Evolutionary conservation across 2,888 invertebrate species (phyloP).

Genomic region (Drosophila hawaiiensis): DNA sequence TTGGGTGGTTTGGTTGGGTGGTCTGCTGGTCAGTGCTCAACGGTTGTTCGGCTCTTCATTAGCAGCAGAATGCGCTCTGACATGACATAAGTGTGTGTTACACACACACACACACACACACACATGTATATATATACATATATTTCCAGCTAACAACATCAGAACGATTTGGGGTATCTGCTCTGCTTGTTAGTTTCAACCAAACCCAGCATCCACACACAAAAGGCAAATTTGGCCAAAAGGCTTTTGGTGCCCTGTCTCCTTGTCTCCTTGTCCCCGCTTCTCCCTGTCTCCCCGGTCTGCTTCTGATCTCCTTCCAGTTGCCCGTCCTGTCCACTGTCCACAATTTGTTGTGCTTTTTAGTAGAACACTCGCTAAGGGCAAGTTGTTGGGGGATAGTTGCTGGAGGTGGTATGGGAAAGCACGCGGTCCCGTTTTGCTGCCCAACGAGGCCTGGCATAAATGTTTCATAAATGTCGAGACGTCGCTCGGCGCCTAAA

Average conservation of each 20-base stretch:
- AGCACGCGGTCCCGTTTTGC: not conserved
- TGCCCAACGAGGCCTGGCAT: conserved; percentile 63
- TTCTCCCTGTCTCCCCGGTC: conserved; percentile 5
- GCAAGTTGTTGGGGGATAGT: not conserved
- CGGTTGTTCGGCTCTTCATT: conserved; percentile 66
- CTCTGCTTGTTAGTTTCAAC: conserved; percentile 56
- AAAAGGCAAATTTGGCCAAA: conserved; percentile 59
- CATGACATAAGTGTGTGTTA: conserved; percentile 29
- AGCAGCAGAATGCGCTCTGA: conserved; percentile 47
- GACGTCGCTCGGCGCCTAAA: conserved; percentile 20
- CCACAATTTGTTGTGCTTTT: conserved; percentile 79
- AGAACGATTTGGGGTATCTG: conserved; percentile 13
- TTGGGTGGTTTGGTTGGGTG: conserved; percentile 6
- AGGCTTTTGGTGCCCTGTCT: conserved; percentile 14
- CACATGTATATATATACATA: conserved; percentile 19
- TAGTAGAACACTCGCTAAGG: conserved; percentile 53
- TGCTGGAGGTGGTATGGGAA: not conserved
- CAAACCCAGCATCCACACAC: conserved; percentile 2
- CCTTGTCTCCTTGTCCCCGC: not conserved
- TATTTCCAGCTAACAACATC: conserved; percentile 32
- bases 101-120: not conserved
- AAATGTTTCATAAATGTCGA: conserved; percentile 76
- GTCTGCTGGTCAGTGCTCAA: not conserved
- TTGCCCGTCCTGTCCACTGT: conserved; percentile 56
- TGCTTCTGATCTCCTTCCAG: conserved; percentile 16